phyloP scores from a whole-genome alignment of 2,113 vertebrate genomes.

The Pseudorhombus dupliciocellatus region DNA sequence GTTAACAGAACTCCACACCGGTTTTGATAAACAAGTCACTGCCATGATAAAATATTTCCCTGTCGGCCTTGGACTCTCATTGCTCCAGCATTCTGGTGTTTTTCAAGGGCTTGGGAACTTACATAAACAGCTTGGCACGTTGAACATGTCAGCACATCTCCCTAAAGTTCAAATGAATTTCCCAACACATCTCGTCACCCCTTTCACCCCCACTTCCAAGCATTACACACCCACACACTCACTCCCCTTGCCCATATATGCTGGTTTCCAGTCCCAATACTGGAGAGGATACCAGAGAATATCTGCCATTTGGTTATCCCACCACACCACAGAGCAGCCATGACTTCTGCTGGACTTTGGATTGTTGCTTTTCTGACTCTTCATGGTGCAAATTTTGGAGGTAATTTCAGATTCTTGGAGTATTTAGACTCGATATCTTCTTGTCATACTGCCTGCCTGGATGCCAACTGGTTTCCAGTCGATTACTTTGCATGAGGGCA shows the following conservation, averaged over 20 bases:
- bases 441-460: neutral
- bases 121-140: neutral
- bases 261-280: neutral
- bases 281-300: neutral
- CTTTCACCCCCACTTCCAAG: neutral
- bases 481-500: too few species aligned
- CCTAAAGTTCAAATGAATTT: conserved; percentile 8
- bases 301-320: neutral
- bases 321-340: conserved; percentile 5
- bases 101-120: neutral
- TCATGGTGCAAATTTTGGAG: conserved; percentile 44
- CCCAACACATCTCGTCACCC: conserved; percentile 14
- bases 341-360: conserved; percentile 54
- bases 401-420: conserved; percentile 37
- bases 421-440: neutral
- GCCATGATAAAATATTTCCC: neutral
- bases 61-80: neutral
- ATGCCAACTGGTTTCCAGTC: too few species aligned
- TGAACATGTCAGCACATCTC: conserved; percentile 9
- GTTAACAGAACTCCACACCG: neutral
- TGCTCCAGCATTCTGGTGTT: neutral
- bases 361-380: conserved; percentile 49
- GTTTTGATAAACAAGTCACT: neutral
- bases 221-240: conserved; percentile 30
- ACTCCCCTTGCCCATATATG: conserved; percentile 37